These are phyloP conservation scores for Muscicapa comitata DNA, from an alignment of 2,797 vertebrate species.

Conservation along the genomic window DNA sequence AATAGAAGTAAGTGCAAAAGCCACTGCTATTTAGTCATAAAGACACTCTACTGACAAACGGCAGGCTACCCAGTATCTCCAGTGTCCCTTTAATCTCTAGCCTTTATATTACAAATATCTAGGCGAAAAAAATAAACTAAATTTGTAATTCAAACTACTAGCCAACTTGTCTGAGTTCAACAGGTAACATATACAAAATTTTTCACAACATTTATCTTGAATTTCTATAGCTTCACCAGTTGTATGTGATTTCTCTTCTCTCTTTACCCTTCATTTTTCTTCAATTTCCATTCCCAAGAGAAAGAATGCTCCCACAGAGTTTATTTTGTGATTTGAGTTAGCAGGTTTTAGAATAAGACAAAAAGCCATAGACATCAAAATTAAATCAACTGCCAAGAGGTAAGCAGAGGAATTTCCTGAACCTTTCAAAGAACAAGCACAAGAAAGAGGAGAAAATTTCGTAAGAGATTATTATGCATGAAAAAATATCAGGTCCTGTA, in stretches of 20 bases:
- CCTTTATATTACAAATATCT: neutral
- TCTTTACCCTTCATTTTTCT: neutral
- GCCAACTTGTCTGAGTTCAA: neutral
- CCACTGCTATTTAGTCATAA: neutral
- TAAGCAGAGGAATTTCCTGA: neutral
- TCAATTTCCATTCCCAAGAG: neutral
- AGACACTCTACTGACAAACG: neutral
- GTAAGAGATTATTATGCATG: accelerated
- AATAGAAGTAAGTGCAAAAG: neutral
- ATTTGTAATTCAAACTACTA: neutral
- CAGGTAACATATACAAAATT: too few relatives aligned
- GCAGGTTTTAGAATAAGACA: neutral
- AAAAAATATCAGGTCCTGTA: neutral
- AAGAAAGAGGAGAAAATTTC: neutral
- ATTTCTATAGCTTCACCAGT: neutral
- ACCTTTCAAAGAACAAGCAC: neutral
- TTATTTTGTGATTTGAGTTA: neutral
- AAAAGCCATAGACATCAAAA: neutral
- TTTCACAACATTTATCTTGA: neutral
- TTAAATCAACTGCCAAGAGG: neutral
- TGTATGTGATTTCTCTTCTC: neutral
- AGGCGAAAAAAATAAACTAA: neutral
- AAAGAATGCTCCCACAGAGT: neutral
- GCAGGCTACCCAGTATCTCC: neutral
- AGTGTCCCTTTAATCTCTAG: neutral